Conservation (phyloP, 2,888 invertebrate genomes). For the Synanthedon tipuliformis region DNA sequence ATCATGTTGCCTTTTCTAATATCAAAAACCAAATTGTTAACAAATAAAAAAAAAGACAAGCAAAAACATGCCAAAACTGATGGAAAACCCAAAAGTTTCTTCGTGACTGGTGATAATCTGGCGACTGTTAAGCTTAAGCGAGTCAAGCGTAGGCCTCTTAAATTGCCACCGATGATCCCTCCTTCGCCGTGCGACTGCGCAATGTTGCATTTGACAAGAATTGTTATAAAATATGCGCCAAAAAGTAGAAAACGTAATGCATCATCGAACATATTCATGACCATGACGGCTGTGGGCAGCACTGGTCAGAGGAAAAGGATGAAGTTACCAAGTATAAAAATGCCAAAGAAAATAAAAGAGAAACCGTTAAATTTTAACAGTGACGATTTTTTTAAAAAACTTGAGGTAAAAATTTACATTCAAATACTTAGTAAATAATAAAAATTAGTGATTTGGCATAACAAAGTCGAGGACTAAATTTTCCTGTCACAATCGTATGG, state of each 20-base stretch:
- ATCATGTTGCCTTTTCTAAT: slow-evolving; percentile 50
- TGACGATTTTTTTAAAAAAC: slow-evolving; percentile 51
- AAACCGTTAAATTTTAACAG: slow-evolving; percentile 30
- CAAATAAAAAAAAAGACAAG: slow-evolving; percentile 33
- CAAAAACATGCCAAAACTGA: slow-evolving; percentile 18
- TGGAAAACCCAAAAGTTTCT: slow-evolving; percentile 22
- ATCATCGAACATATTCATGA: slow-evolving; percentile 39
- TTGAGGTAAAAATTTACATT: slow-evolving; percentile 38
- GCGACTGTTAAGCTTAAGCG: slow-evolving; percentile 24
- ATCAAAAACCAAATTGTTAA: slow-evolving; percentile 47
- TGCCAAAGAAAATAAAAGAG: slow-evolving; percentile 29
- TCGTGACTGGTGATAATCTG: slow-evolving; percentile 34
- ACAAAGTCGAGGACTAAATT: too few species aligned
- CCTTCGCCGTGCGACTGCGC: slow-evolving; percentile 39
- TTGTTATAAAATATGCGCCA: slow-evolving; percentile 43
- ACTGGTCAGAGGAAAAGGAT: slow-evolving; percentile 43
- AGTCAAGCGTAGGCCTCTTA: slow-evolving; percentile 25
- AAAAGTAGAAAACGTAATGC: slow-evolving; percentile 43
- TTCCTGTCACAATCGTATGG: too few species aligned
- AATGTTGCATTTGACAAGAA: slow-evolving; percentile 44
- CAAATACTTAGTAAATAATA: too few species aligned
- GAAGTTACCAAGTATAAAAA: slow-evolving; percentile 37
- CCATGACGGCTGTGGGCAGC: slow-evolving; percentile 42
- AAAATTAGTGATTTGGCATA: too few species aligned
- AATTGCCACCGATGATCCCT: slow-evolving; percentile 20